Percentiles rank a stretch among this genome's conserved stretches.
These are phyloP conservation scores for Thermophis baileyi DNA, from an alignment of 2,113 vertebrate species.

Conservation along the genomic window DNA sequence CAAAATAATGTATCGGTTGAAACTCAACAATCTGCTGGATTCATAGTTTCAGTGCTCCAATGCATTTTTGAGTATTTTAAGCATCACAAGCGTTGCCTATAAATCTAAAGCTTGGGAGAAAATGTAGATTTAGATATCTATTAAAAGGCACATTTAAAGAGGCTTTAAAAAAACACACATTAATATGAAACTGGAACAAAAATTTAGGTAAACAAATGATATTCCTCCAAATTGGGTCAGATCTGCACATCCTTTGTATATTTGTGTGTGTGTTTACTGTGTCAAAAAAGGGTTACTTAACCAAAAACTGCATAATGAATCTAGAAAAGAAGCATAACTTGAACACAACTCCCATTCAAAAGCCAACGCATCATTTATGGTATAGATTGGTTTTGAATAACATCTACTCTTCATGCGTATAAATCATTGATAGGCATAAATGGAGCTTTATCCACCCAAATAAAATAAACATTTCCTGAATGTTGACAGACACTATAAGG, in stretches of 20 bases:
- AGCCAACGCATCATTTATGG: background rate
- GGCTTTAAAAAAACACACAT: background rate
- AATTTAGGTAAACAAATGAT: background rate
- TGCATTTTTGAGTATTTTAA: background rate
- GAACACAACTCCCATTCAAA: background rate
- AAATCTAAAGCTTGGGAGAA: background rate
- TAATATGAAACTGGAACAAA: background rate
- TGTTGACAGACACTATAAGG: conserved; percentile 16
- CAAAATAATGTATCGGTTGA: background rate
- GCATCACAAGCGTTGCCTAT: background rate
- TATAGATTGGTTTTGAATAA: background rate
- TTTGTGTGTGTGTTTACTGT: background rate
- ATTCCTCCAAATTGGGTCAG: background rate
- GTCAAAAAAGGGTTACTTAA: background rate
- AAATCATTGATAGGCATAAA: background rate
- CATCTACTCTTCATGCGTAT: background rate
- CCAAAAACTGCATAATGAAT: background rate
- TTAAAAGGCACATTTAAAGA: background rate
- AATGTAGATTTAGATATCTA: background rate
- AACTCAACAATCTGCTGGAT: no score
- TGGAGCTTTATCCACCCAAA: background rate
- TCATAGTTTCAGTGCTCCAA: background rate
- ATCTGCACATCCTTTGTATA: background rate
- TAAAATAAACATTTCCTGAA: conserved; percentile 22
- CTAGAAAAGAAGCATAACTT: no score